Base-by-base conservation (phyloP, 2,888 invertebrate species). In the Orthosia gracilis region DNA sequence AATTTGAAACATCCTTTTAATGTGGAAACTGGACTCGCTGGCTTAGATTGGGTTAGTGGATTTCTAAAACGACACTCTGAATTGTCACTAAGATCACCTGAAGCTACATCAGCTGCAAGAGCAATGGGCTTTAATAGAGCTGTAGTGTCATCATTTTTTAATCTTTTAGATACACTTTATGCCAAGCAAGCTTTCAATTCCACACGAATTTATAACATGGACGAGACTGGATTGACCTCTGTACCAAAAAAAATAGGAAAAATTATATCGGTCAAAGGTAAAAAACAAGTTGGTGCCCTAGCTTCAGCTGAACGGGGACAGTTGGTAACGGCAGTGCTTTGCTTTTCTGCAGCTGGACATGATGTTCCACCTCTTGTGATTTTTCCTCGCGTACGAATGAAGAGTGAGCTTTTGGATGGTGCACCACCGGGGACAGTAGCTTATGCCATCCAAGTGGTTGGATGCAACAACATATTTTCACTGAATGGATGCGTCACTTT, bases 401-500 rank as follows among this genome's bases (percentile, higher is more conserved):
- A 59, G 59, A 59, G 59, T 40, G 59, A 59, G 40, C 59, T 59
- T 61, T 45, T 61, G 61, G 61, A 45, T 45, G 61, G 61, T 61
- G 61, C 61, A 15, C 61, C 21, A 61, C 61, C 21, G 15, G 61
- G 61, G 1, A 21, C 40, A 61, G 45, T 61, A 61, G 45, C 61
- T 54, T 54, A 54, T 54, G 54, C 50, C 50, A 50, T 40, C n/a
- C 26, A 26, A 26, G 31, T 40, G n/a, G 40, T 40, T 59, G 59
- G 17, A 62, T 65, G 64, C 52, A 65, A 54, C 61, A 61, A 61
- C 45, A 45, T 61, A 61, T 61, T 61, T 61, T 47, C 61, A 61
- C 45, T 45, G 31, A 49, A 47, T 62, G 62, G 47, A 49, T 73
- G 18, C 26, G 55, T 50, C 57, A 76, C 66, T 81, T 81, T 58